A percentile compares a stretch with the other conserved stretches of the same genome.
Conservation (phyloP, 2,797 vertebrate species). For the Nyctalus aviator region DNA sequence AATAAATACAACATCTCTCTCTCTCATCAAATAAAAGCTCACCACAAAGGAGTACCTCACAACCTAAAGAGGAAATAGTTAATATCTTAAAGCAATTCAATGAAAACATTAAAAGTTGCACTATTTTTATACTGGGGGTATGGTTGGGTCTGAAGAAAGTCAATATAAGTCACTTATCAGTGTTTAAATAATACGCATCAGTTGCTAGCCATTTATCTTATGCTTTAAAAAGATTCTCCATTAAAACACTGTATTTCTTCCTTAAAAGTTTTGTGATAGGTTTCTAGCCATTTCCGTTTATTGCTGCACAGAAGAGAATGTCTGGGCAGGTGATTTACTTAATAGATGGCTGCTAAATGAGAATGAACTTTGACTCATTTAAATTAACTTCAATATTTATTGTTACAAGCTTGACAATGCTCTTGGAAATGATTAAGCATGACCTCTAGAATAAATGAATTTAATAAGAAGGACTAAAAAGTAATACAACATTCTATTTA, state of each 20-base stretch:
- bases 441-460: conserved; percentile 78
- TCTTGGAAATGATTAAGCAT: conserved; percentile 83
- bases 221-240: conserved; percentile 78
- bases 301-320: conserved; percentile 71
- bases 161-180: conserved; percentile 22
- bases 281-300: conserved; percentile 80
- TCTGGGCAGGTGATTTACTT: conserved; percentile 80
- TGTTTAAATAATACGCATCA: conserved; percentile 58
- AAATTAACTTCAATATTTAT: conserved; percentile 88
- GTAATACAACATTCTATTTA: conserved; percentile 61
- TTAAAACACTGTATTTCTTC: conserved; percentile 82
- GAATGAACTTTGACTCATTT: conserved; percentile 88
- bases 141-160: conserved; percentile 59
- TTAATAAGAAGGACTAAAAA: conserved; percentile 76
- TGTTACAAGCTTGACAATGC: conserved; percentile 83
- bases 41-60: conserved; percentile 54
- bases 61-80: conserved; percentile 58
- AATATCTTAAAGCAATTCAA: conserved; percentile 51
- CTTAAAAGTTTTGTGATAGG: conserved; percentile 79
- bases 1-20: conserved; percentile 81
- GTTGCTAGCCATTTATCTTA: conserved; percentile 64
- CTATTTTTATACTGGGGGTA: conserved; percentile 19
- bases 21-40: conserved; percentile 76
- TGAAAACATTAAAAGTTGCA: conserved; percentile 55
- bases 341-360: conserved; percentile 83